phyloP scores from a whole-genome alignment of 2,888 invertebrate species.

The Enchytraeus crypticus region DNA sequence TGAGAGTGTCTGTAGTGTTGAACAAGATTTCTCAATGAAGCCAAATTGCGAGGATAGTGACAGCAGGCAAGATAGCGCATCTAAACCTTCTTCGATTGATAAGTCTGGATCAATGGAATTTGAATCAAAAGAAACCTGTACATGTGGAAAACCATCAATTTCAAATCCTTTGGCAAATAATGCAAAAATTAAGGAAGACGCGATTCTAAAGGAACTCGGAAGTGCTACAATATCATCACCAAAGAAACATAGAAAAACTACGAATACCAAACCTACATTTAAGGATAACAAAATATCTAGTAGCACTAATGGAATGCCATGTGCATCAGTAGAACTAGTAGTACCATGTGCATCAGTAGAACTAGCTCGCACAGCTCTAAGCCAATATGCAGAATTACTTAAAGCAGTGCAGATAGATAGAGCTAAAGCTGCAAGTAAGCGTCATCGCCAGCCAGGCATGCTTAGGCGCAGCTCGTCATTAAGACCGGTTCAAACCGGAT shows the following conservation, averaged over 20 bases:
- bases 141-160: background rate
- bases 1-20: background rate
- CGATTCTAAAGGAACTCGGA: too few relatives aligned
- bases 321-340: background rate
- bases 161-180: too few relatives aligned
- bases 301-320: background rate
- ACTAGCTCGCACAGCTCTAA: conserved; percentile 23
- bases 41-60: background rate
- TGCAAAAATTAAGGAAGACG: background rate
- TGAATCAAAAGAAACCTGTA: too few relatives aligned
- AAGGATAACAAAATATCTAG: background rate
- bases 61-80: background rate
- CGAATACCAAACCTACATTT: background rate
- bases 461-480: too few relatives aligned
- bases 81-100: background rate
- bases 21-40: background rate
- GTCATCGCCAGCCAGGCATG: background rate
- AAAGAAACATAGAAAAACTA: background rate
- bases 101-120: background rate
- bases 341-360: conserved; percentile 16
- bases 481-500: too few relatives aligned
- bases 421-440: background rate
- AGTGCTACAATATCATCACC: background rate
- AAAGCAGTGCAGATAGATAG: conserved; percentile 19
- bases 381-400: conserved; percentile 25